phyloP scores from a whole-genome alignment of 2,113 vertebrate species.

The Notothenia coriiceps region DNA sequence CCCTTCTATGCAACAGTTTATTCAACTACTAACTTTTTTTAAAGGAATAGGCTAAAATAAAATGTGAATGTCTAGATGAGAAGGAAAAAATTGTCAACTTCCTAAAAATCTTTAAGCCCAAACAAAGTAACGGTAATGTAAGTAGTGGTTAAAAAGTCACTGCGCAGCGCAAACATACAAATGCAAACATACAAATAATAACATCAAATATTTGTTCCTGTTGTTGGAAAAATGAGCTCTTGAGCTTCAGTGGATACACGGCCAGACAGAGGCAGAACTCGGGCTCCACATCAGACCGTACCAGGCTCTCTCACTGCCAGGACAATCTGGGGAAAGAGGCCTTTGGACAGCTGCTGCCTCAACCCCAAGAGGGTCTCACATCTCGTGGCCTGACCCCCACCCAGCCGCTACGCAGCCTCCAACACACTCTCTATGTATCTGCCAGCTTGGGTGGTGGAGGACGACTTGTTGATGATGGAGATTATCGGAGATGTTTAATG shows the following conservation, averaged over 20 bases:
- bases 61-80: neutral
- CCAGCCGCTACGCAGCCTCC: conserved; percentile 42
- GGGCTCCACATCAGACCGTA: conserved; percentile 68
- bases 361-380: conserved; percentile 44
- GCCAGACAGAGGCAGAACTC: conserved; percentile 45
- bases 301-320: conserved; percentile 58
- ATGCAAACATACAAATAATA: conserved; percentile 1
- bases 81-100: neutral
- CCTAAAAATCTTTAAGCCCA: neutral
- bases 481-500: neutral
- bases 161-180: neutral
- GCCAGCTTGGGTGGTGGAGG: conserved; percentile 46
- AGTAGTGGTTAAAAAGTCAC: neutral
- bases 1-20: neutral
- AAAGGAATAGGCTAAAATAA: neutral
- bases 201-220: conserved; percentile 29
- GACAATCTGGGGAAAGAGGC: conserved; percentile 60
- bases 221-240: conserved; percentile 37
- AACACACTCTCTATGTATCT: conserved; percentile 48
- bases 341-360: conserved; percentile 76
- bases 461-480: conserved; percentile 17
- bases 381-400: conserved; percentile 33
- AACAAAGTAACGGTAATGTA: accelerated
- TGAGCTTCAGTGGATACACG: conserved; percentile 12
- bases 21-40: neutral